Percentiles rank a stretch among this genome's conserved stretches.
Conservation (phyloP, 2,888 invertebrate species). For the Dione juno region DNA sequence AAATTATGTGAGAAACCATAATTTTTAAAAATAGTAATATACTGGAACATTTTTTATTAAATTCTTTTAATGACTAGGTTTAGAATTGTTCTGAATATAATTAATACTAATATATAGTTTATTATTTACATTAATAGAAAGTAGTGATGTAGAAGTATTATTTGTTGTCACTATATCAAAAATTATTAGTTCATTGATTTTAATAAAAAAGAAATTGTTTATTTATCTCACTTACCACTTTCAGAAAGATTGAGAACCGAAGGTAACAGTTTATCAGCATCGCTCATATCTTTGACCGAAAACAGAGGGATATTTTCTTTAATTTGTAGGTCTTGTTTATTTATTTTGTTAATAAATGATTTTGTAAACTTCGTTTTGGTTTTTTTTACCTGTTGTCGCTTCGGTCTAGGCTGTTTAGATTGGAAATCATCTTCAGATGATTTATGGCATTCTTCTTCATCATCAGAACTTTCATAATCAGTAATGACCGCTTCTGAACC, state of each 20-base stretch:
- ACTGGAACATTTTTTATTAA: too few species aligned
- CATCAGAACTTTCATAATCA: constrained; percentile 65
- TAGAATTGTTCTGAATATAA: too few species aligned
- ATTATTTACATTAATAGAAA: too few species aligned
- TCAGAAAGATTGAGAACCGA: constrained; percentile 76
- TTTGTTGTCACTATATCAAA: too few species aligned
- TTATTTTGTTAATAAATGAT: constrained; percentile 62
- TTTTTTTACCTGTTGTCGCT: constrained; percentile 38
- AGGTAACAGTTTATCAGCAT: constrained; percentile 75
- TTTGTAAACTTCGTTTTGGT: constrained; percentile 60
- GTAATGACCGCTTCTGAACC: constrained; percentile 78
- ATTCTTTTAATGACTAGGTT: too few species aligned
- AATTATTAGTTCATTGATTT: background rate
- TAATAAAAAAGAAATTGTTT: background rate
- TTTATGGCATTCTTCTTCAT: constrained; percentile 52
- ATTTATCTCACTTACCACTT: constrained; percentile 70
- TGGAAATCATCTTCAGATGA: constrained; percentile 69
- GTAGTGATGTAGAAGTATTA: too few species aligned
- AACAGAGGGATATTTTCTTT: constrained; percentile 55
- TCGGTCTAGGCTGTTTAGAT: constrained; percentile 47
- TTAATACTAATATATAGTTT: too few species aligned
- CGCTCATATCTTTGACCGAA: constrained; percentile 74
- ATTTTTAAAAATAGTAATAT: too few species aligned
- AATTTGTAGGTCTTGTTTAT: constrained; percentile 53
- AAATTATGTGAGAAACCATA: too few species aligned